phyloP scores from a whole-genome alignment of 2,888 invertebrate genomes.

The Strigamia crassipes region DNA sequence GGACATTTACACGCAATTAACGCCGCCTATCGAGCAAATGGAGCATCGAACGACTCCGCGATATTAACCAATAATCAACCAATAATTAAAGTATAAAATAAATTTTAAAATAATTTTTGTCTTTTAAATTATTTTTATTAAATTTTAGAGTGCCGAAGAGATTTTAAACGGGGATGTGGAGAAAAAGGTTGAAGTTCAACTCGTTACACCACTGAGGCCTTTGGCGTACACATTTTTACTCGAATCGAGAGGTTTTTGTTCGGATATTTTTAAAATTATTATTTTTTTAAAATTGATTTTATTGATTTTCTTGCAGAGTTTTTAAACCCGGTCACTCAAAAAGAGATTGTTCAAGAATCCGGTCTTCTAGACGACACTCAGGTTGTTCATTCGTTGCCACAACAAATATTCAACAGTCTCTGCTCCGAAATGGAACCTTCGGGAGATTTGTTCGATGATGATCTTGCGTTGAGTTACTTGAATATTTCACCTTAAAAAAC shows the following conservation, averaged over 20 bases:
- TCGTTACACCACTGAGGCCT: slow-evolving; percentile 53
- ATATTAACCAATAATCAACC: no score
- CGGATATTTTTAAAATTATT: no score
- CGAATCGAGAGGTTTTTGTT: slow-evolving; percentile 27
- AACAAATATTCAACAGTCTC: slow-evolving; percentile 32
- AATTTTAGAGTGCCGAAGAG: slow-evolving; percentile 62
- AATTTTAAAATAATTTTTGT: no score
- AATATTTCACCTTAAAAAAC: slow-evolving; percentile 33
- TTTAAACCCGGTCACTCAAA: slow-evolving; percentile 71
- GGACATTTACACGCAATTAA: no score
- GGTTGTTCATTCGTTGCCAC: slow-evolving; percentile 15
- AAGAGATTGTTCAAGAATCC: slow-evolving; percentile 77
- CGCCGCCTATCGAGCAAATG: no score
- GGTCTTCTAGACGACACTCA: slow-evolving; percentile 64
- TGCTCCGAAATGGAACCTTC: slow-evolving; percentile 28
- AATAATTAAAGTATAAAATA: background rate
- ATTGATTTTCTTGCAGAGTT: slow-evolving; percentile 60
- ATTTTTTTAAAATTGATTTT: no score
- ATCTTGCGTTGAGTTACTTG: slow-evolving; percentile 18
- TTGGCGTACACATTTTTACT: slow-evolving; percentile 41
- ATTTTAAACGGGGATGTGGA: slow-evolving; percentile 66
- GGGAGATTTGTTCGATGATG: slow-evolving; percentile 7
- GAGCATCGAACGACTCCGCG: background rate
- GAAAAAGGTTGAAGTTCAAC: slow-evolving; percentile 67
- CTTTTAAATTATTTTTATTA: background rate